These are phyloP conservation scores for Aegotheles bennettii DNA, from an alignment of 2,113 vertebrate genomes.

Conservation along the genomic window DNA sequence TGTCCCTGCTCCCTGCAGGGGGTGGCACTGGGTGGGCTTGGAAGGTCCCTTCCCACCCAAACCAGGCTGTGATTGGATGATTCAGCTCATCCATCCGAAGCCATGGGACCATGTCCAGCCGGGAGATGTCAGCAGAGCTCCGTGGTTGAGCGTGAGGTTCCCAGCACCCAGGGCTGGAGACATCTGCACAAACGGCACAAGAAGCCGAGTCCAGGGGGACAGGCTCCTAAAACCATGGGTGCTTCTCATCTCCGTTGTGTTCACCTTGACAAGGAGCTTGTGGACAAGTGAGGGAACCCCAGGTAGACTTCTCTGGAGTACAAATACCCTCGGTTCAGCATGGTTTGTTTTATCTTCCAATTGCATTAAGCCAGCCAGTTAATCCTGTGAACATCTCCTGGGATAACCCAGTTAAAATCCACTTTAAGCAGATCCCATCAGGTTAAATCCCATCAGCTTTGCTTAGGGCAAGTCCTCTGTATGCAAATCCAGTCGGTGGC, in stretches of 20 bases:
- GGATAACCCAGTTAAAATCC: background rate
- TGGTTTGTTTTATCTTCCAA: background rate
- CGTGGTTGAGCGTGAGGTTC: fast-evolving
- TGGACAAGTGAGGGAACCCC: background rate
- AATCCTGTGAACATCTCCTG: background rate
- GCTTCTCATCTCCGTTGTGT: background rate
- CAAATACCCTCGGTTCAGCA: background rate
- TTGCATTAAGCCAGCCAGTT: background rate
- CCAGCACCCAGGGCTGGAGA: background rate
- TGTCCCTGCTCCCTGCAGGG: no score
- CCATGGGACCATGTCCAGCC: background rate
- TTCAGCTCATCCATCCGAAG: background rate
- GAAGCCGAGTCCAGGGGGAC: background rate
- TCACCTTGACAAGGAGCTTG: background rate
- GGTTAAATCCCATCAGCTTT: background rate
- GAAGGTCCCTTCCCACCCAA: no score
- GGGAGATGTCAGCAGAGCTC: slow-evolving; percentile 23
- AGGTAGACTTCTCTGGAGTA: background rate
- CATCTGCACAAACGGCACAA: fast-evolving
- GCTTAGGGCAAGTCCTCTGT: background rate
- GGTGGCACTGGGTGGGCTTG: no score
- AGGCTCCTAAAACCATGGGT: fast-evolving
- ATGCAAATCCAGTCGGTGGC: background rate
- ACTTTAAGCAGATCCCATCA: background rate
- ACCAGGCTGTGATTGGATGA: no score